Evolutionary conservation across 2,888 invertebrate species (phyloP), one percentile per base, ranked within the genome.

Genomic region (Eilema sororculum): DNA sequence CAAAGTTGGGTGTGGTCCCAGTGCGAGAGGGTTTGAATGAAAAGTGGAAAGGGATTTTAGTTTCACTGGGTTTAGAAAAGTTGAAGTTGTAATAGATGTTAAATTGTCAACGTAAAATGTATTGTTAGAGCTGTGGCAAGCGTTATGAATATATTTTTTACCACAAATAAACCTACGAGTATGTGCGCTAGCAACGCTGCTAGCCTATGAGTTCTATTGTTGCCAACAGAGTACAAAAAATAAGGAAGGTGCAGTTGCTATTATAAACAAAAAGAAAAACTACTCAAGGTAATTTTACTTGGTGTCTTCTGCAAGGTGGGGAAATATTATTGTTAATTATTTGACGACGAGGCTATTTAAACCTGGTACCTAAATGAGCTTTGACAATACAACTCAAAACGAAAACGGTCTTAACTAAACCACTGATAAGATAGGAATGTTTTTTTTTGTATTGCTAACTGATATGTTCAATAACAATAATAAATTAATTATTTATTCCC

Each of bases 1-100:
- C 83, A 80, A 78, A 80, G 81, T 73, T 59, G 66, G n/a, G 59
- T 66, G 66, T 62, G 60, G 59, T 61, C 64, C 12, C 46, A 68
- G 28, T 69, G 46, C n/a, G 33, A 33, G 33, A 46, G 46, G 24
- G 10, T 12, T 25, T 41, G 16, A 59, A 41, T n/a, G 46, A 37
- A 13, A n/a, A n/a, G 6, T 24, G 57, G 57, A 28, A 56, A 28
- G 41, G 10, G 12, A 24, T 25, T 57, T 33, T 1, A 3, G 10
- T 33, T 16, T 22, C 12, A 22, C n/a, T 13, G 22, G n/a, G 20
- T 46, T 37, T 24, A 37, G 24, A 22, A 52, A 64, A 52, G 12
- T 12, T 13, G 9, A 5, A 41, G 37, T 41, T 20, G 20, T 20
- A 46, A 28, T 28, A n/a, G 25, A 63, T 25, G 25, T 20, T 24